phyloP scores from a whole-genome alignment of 2,888 invertebrate species.

The Archaeoteleia sp. region DNA sequence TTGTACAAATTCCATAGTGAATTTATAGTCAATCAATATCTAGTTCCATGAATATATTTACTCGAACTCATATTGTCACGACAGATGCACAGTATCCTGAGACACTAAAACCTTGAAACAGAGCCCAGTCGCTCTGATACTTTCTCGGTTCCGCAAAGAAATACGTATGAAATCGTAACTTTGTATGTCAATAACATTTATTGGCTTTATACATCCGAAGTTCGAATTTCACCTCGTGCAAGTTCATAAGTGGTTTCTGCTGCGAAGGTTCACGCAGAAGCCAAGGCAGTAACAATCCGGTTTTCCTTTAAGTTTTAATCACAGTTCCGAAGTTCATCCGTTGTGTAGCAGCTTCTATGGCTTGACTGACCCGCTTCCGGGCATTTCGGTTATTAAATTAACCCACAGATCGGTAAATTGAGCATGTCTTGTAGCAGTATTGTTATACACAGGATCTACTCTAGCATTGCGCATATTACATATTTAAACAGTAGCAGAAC shows the following conservation, averaged over 20 bases:
- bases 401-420: slow-evolving; percentile 40
- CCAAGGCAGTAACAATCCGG: slow-evolving; percentile 54
- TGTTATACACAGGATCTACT: slow-evolving; percentile 19
- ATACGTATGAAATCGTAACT: slow-evolving; percentile 17
- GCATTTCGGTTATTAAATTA: slow-evolving; percentile 55
- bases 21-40: too few relatives aligned
- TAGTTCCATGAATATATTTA: too few relatives aligned
- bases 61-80: too few relatives aligned
- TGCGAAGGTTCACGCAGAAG: slow-evolving; percentile 43
- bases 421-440: slow-evolving; percentile 28
- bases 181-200: slow-evolving; percentile 34
- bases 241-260: slow-evolving; percentile 48
- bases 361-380: slow-evolving; percentile 53
- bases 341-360: slow-evolving; percentile 46
- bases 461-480: slow-evolving; percentile 6
- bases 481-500: slow-evolving; percentile 10
- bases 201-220: slow-evolving; percentile 29
- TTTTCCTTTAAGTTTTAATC: slow-evolving; percentile 54
- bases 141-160: too few relatives aligned
- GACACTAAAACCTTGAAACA: too few relatives aligned
- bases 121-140: too few relatives aligned
- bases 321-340: slow-evolving; percentile 51
- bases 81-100: too few relatives aligned
- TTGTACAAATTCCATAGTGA: too few relatives aligned
- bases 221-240: slow-evolving; percentile 42